Evolutionary conservation across 2,888 invertebrate genomes (phyloP), one percentile per base, ranked within the genome.

Genomic region (Volucella bombylans): DNA sequence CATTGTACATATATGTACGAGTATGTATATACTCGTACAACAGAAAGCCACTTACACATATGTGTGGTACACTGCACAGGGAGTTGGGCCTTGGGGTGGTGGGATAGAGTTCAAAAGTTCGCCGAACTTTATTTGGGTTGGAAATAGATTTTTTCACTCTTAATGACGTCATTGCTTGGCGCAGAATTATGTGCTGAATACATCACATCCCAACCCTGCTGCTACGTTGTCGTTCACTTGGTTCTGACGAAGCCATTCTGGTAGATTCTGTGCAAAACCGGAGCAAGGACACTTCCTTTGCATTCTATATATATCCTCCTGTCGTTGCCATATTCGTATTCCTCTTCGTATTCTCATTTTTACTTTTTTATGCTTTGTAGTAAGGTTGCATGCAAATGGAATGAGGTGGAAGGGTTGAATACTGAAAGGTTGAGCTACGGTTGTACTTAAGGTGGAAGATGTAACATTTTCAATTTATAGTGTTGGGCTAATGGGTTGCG

Each of bases 121-220:
- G 77, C 31, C 68, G 81, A 85, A 77, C 80, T 64, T 76, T 81
- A 81, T 85, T 31, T 85, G 47, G 85, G 81, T 81, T 77, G 77
- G 81, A 85, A 72, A 67, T 81, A 77, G 85, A 85, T 67, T 77
- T 76, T 64, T 47, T 23, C 64, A 54, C 59, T 50, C 38, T 61
- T 71, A 71, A 81, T 81, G 85, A 85, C 85, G 85, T 85, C 81
- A 77, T 31, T 50, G 69, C 41, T 59, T 50, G 41, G 18, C 68
- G 81, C 71, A 55, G 61, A 18, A 76, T n/a, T 45, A 55, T 57
- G 50, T 67, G 23, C 8, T 55, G 54, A 10, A 54, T n/a, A 57
- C 61, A 76, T 38, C 62, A 39, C 74, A 23, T 39, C 15, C 54
- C 59, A 65, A 76, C 80, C 62, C 67, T 55, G 45, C 47, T 54